Conservation (phyloP, 2,113 vertebrate species). For the Xenopus laevis region DNA sequence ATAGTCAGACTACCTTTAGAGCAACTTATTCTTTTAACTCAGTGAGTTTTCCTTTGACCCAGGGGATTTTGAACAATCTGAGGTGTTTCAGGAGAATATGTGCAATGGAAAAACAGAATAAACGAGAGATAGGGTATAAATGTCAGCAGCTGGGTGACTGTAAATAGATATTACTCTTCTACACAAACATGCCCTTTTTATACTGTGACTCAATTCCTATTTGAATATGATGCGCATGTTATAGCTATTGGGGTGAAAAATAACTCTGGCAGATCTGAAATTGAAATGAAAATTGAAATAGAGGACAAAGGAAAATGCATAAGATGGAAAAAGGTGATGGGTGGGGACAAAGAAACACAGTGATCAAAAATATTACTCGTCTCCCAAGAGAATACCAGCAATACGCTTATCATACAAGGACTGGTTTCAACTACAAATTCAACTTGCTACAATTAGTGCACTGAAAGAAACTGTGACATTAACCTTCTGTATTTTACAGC, state of each 20-base stretch:
- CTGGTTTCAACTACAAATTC: neutral
- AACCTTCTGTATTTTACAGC: neutral
- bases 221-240: conserved; percentile 41
- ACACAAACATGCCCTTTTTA: conserved; percentile 44
- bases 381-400: conserved; percentile 20
- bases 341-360: conserved; percentile 1
- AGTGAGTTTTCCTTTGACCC: conserved; percentile 20
- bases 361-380: conserved; percentile 17
- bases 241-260: conserved; percentile 39
- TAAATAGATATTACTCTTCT: conserved; percentile 43
- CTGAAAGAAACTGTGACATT: too few relatives aligned
- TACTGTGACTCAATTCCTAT: conserved; percentile 41
- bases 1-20: conserved; percentile 7
- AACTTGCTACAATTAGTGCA: neutral
- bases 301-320: conserved; percentile 13
- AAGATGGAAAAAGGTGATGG: conserved; percentile 3
- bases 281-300: conserved; percentile 40
- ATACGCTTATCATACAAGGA: neutral
- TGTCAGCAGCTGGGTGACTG: conserved; percentile 44
- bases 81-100: conserved; percentile 28
- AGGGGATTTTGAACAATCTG: conserved; percentile 28
- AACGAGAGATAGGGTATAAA: conserved; percentile 31
- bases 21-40: conserved; percentile 26
- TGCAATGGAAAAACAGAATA: conserved; percentile 30
- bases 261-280: conserved; percentile 33